A percentile compares a stretch with the other conserved stretches of the same genome.
phyloP scores from a whole-genome alignment of 2,888 invertebrate genomes.

The Phengaris alcon region DNA sequence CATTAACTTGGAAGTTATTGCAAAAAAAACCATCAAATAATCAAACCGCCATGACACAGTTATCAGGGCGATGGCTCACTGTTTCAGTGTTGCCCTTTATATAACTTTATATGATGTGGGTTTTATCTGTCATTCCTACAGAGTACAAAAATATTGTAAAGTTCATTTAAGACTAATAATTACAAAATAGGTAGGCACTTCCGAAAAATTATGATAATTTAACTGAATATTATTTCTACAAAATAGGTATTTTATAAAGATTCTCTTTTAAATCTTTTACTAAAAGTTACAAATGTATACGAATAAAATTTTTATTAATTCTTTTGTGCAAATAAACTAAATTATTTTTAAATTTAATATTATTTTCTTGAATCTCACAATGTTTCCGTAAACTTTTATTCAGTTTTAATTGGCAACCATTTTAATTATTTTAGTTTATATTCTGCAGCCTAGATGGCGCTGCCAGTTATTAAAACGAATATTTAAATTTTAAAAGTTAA shows the following conservation, averaged over 20 bases:
- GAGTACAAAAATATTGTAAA: not conserved
- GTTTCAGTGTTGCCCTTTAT: conserved; percentile 60
- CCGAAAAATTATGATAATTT: not conserved
- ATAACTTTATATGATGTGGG: conserved; percentile 17
- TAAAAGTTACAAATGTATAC: no score
- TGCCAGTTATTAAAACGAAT: not conserved
- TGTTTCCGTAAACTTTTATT: no score
- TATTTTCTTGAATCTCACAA: no score
- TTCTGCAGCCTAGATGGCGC: not conserved
- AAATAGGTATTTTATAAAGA: not conserved
- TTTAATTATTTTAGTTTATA: not conserved
- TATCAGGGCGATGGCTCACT: conserved; percentile 80
- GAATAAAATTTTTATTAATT: no score
- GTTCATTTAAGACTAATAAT: no score
- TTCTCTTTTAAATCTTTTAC: not conserved
- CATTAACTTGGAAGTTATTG: conserved; percentile 75
- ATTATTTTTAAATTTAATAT: no score
- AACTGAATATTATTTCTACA: no score
- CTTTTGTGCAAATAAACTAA: no score
- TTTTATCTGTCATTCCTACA: conserved; percentile 13
- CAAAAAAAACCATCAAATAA: conserved; percentile 76
- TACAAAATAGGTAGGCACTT: no score
- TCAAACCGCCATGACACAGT: conserved; percentile 81
- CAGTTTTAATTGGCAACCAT: not conserved
- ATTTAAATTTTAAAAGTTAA: no score